A percentile compares a stretch with the other conserved stretches of the same genome.
Conservation (phyloP, 1,140 invertebrate genomes). For the Lasioglossum albipes region DNA sequence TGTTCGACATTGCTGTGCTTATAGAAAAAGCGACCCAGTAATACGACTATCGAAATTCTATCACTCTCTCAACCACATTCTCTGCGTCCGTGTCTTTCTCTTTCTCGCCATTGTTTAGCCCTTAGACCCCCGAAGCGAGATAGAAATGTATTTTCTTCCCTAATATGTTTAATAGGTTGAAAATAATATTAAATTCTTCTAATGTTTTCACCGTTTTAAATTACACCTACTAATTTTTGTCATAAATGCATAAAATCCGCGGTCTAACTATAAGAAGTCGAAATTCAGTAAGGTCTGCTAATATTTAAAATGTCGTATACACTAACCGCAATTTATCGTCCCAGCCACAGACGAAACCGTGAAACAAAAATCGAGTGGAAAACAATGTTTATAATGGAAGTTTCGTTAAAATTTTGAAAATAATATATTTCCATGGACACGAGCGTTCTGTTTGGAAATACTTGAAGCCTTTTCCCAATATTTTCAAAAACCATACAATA, state of each 20-base stretch:
- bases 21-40: background rate
- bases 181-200: no score
- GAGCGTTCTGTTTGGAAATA: background rate
- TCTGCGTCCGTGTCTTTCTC: no score
- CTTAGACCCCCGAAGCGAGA: no score
- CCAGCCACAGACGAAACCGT: background rate
- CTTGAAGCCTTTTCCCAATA: background rate
- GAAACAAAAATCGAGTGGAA: background rate
- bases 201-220: no score
- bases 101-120: background rate
- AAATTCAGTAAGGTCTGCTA: no score
- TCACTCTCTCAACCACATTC: background rate
- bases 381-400: background rate
- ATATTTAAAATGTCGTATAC: no score
- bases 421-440: background rate
- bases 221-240: no score
- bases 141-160: no score
- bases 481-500: background rate
- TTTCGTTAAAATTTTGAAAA: background rate
- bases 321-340: no score
- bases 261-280: no score
- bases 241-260: no score
- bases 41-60: background rate
- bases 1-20: conserved; percentile 8
- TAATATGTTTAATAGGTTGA: no score